Evolutionary conservation across 2,113 vertebrate genomes (phyloP).

Genomic region (Notarius lentiginosus): DNA sequence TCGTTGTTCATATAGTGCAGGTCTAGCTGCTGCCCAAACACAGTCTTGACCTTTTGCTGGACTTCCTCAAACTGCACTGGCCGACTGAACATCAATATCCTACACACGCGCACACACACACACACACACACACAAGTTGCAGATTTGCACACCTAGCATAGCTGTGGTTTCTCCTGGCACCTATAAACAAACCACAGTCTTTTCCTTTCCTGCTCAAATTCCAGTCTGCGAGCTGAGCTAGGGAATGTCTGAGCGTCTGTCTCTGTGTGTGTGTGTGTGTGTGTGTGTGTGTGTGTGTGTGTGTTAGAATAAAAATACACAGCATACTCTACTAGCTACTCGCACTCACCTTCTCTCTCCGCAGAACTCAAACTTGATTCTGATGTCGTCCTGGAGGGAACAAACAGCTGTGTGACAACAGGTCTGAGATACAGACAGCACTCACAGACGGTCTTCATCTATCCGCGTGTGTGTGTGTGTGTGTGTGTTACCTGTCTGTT

Average conservation of each 20-base stretch:
- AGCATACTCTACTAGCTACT: neutral
- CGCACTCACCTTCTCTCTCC: constrained; percentile 87
- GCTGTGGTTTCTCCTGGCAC: constrained; percentile 85
- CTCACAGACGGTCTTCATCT: neutral
- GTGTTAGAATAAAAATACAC: neutral
- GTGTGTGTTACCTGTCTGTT: constrained; percentile 80
- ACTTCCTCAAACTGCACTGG: constrained; percentile 91
- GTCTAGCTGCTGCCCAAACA: constrained; percentile 89
- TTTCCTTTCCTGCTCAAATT: constrained; percentile 73
- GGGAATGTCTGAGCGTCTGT: constrained; percentile 51
- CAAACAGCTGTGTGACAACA: constrained; percentile 45
- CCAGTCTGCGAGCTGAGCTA: constrained; percentile 58
- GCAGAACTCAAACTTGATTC: constrained; percentile 95
- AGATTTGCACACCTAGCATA: constrained; percentile 84
- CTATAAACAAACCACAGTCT: constrained; percentile 74
- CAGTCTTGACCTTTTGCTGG: constrained; percentile 87
- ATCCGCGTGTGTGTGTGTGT: neutral
- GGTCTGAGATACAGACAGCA: constrained; percentile 23
- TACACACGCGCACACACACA: constrained; percentile 57
- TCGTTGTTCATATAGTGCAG: constrained; percentile 96
- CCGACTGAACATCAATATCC: constrained; percentile 88
- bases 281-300: neutral
- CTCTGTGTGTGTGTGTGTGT: constrained; percentile 47
- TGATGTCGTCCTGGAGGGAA: constrained; percentile 84
- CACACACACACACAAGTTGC: constrained; percentile 33